Conservation (phyloP, 37 sponge, comb jelly and placozoan genomes). For the Axinella damicornis region DNA sequence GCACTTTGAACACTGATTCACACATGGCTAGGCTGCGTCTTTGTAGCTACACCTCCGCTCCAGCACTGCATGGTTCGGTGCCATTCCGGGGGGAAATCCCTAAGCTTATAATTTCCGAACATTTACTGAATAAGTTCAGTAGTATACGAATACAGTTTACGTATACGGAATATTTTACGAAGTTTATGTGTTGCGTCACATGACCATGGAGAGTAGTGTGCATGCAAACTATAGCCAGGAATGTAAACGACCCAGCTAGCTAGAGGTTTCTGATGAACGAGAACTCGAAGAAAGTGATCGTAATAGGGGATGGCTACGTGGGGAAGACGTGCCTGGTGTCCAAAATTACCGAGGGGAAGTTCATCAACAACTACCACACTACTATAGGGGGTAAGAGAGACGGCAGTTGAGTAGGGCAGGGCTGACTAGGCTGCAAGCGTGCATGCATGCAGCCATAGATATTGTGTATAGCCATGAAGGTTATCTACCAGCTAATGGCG, state of each 20-base stretch:
- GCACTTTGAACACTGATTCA: conserved; percentile 33
- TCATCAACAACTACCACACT: conserved; percentile 57
- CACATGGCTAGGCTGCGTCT: too few species aligned
- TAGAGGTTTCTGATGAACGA: background rate
- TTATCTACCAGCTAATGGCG: background rate
- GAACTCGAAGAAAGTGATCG: conserved; percentile 59
- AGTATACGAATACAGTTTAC: background rate
- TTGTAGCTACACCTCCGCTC: too few species aligned
- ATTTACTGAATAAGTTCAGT: too few species aligned
- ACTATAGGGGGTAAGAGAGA: conserved; percentile 74
- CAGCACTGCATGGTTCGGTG: too few species aligned
- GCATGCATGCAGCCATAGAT: background rate
- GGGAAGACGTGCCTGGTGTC: conserved; percentile 83
- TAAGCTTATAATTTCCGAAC: background rate
- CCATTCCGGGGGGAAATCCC: background rate
- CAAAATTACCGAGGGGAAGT: conserved; percentile 67
- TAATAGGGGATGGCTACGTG: conserved; percentile 61
- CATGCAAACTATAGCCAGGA: background rate
- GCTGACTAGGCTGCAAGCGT: background rate
- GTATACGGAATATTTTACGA: too few species aligned
- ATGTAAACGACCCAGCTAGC: background rate
- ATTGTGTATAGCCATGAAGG: background rate
- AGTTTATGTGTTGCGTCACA: too few species aligned
- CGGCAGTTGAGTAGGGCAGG: too few species aligned
- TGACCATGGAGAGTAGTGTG: background rate